Evolutionary conservation across 2,797 vertebrate species (phyloP), one percentile per base, ranked within the genome.

Genomic region (Cyprinodon diabolis): DNA sequence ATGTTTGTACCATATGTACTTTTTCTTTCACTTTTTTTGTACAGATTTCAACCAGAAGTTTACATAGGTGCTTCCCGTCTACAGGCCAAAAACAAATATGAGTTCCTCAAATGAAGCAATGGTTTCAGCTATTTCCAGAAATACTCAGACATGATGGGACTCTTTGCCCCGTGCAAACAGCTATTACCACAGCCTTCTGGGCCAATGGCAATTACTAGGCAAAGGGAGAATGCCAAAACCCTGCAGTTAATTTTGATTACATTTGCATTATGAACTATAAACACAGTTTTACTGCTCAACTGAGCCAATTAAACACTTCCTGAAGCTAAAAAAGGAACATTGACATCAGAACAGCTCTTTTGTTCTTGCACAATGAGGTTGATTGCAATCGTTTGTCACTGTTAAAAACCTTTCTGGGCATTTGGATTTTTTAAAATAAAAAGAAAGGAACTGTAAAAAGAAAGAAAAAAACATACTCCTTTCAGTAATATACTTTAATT

Each of bases 201-300:
- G 91, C 88, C 86, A 91, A 91, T 91, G 87, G 85, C 92, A 94
- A 93, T 93, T 93, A 95, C 91, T 79, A 84, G 87, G 87, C 88
- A 90, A 91, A 81, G 84, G 89, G 85, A 81, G 84, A 88, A 88
- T 91, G 93, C 92, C 93, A 93, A 91, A 94, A 92, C 87, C 91
- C 92, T 88, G 84, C 80, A 89, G 92, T 92, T 92, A 93, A 92
- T 94, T 95, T 94, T 92, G 92, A 95, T 95, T 94, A 92, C 87
- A 93, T 90, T 94, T 93, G 91, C 92, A 94, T 95, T 93, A 93
- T 92, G 91, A 94, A 93, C 91, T 90, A 94, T 94, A 92, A 94
- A 94, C 93, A 94, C 90, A 91, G 92, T 93, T 94, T 94, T 93
- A 86, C 86, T 89, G 93, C 92, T 92, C 68, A 80, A 92, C 86